Evolutionary conservation across 2,797 vertebrate species (phyloP).

Genomic region (Perodicticus potto): DNA sequence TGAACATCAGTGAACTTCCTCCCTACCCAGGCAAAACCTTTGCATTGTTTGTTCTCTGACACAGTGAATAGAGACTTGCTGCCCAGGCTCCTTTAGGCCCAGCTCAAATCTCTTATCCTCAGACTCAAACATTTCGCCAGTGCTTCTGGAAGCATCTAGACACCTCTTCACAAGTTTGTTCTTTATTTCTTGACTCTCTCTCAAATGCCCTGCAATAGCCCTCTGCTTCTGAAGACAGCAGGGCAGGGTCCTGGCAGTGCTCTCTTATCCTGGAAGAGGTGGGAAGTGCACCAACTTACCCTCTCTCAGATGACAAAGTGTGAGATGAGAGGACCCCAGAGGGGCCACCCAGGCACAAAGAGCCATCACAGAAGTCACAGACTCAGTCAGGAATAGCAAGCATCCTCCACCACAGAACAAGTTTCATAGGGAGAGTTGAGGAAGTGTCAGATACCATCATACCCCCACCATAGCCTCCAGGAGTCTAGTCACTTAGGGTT

Average conservation of each 20-base stretch:
- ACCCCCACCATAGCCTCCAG: background rate
- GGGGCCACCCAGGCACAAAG: background rate
- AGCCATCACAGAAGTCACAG: background rate
- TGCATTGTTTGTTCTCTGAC: constrained; percentile 11
- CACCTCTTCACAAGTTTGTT: background rate
- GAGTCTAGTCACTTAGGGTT: background rate
- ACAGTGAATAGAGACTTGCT: background rate
- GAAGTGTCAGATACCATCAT: background rate
- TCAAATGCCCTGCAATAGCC: background rate
- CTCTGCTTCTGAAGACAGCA: background rate
- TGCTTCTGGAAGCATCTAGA: background rate
- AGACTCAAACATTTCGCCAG: background rate
- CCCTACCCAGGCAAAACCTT: background rate
- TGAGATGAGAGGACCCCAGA: background rate
- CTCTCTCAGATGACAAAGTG: background rate
- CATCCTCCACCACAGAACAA: background rate
- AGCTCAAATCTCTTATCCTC: constrained; percentile 1
- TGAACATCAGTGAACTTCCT: background rate
- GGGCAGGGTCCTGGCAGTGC: background rate
- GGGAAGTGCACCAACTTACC: background rate
- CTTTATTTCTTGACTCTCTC: background rate
- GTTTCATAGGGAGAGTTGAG: background rate
- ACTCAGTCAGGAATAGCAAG: background rate
- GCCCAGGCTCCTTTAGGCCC: background rate
- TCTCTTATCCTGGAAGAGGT: background rate